These are phyloP conservation scores for Cynopterus brachyotis DNA, from an alignment of 2,113 vertebrate species.

Conservation along the genomic window DNA sequence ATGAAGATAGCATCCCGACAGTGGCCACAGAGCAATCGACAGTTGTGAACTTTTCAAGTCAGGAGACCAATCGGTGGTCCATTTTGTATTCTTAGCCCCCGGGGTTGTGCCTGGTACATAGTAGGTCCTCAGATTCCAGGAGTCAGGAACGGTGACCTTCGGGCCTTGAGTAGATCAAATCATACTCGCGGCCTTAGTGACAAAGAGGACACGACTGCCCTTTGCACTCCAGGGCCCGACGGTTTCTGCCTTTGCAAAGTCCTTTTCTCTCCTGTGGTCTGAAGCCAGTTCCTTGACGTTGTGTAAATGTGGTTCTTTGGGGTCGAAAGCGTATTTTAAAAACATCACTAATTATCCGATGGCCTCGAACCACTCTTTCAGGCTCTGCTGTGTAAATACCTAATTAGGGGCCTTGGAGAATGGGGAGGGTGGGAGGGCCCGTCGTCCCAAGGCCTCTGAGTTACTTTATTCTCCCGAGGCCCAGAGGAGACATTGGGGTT, in stretches of 20 bases:
- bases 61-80: not conserved
- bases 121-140: not conserved
- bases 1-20: too few species aligned
- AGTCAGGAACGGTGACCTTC: not conserved
- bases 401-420: constrained; percentile 52
- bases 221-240: not conserved
- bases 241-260: not conserved
- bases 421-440: not conserved
- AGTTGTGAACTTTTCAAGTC: not conserved
- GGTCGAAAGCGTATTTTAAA: constrained; percentile 72
- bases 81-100: accelerated
- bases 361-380: constrained; percentile 53
- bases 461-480: not conserved
- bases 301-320: constrained; percentile 51
- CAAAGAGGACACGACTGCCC: not conserved
- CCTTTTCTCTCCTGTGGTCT: constrained; percentile 53
- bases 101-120: accelerated
- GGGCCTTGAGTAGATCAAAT: not conserved
- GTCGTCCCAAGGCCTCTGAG: not conserved
- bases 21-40: accelerated
- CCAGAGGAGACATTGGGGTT: not conserved
- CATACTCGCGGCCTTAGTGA: not conserved
- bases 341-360: constrained; percentile 68
- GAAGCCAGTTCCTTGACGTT: constrained; percentile 49
- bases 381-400: constrained; percentile 57